phyloP scores from a whole-genome alignment of 2,888 invertebrate genomes.

The Rotaria magnacalcarata region DNA sequence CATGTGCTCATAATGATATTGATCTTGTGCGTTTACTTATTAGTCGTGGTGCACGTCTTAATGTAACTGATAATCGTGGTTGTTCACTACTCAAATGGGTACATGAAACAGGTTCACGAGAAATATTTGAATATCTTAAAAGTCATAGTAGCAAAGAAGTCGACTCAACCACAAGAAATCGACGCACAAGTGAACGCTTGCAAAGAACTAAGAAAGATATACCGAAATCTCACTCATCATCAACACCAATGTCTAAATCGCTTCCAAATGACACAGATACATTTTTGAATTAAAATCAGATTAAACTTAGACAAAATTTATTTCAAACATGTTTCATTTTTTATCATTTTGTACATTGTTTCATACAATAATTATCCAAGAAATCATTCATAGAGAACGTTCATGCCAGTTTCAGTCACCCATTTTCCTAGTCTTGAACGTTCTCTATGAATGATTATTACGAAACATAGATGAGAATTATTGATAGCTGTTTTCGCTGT shows the following conservation, averaged over 20 bases:
- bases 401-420: too few relatives aligned
- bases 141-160: constrained; percentile 42
- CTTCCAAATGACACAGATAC: background rate
- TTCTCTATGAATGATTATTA: too few relatives aligned
- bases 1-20: constrained; percentile 57
- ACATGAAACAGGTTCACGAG: constrained; percentile 32
- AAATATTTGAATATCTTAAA: constrained; percentile 37
- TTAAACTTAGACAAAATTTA: background rate
- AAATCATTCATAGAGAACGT: background rate
- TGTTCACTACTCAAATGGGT: constrained; percentile 46
- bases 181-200: background rate
- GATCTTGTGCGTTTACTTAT: constrained; percentile 50
- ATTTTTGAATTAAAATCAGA: background rate
- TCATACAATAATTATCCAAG: background rate
- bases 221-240: background rate
- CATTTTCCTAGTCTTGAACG: too few relatives aligned
- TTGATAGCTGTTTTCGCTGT: too few relatives aligned
- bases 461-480: background rate
- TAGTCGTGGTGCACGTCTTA: constrained; percentile 38
- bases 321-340: background rate
- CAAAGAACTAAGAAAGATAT: background rate
- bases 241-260: background rate
- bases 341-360: background rate
- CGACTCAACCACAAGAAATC: background rate
- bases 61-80: constrained; percentile 49